Evolutionary conservation across 1,140 invertebrate genomes (phyloP).

Genomic region (Camponotus vicinus): DNA sequence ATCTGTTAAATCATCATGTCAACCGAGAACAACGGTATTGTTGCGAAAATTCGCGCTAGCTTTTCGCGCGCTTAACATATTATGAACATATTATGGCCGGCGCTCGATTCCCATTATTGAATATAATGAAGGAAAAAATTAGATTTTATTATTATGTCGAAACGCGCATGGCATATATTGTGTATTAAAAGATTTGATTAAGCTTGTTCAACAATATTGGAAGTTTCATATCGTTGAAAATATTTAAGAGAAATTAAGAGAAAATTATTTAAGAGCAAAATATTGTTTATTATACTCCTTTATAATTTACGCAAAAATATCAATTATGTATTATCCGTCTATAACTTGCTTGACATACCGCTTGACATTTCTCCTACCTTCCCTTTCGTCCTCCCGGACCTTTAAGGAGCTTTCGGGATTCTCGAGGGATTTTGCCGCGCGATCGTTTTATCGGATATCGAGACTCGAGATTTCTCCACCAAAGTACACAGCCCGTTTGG

Average conservation of each 20-base stretch:
- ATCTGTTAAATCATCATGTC: background rate
- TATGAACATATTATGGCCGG: constrained; percentile 55
- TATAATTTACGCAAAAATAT: background rate
- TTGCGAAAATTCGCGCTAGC: constrained; percentile 11
- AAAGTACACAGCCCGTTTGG: constrained; percentile 57
- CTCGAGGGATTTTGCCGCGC: constrained; percentile 45
- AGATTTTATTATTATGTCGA: constrained; percentile 37
- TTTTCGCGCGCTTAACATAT: constrained; percentile 66
- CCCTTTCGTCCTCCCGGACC: constrained; percentile 10
- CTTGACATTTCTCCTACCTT: background rate
- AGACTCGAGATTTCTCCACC: constrained; percentile 59
- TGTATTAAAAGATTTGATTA: background rate
- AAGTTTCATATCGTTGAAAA: background rate
- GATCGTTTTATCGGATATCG: constrained; percentile 66
- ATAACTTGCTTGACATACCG: background rate
- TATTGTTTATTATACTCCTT: background rate
- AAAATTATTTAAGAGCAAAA: background rate
- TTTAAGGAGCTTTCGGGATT: constrained; percentile 65
- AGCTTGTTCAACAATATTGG: background rate
- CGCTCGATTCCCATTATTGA: constrained; percentile 67
- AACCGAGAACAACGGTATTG: background rate
- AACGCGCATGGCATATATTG: background rate
- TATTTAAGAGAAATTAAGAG: background rate
- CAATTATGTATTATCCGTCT: background rate
- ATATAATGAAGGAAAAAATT: constrained; percentile 68